Percentiles rank a stretch among this genome's conserved stretches.
These are phyloP conservation scores for Acanthococcus lagerstroemiae DNA, from an alignment of 2,888 invertebrate species.

Conservation along the genomic window DNA sequence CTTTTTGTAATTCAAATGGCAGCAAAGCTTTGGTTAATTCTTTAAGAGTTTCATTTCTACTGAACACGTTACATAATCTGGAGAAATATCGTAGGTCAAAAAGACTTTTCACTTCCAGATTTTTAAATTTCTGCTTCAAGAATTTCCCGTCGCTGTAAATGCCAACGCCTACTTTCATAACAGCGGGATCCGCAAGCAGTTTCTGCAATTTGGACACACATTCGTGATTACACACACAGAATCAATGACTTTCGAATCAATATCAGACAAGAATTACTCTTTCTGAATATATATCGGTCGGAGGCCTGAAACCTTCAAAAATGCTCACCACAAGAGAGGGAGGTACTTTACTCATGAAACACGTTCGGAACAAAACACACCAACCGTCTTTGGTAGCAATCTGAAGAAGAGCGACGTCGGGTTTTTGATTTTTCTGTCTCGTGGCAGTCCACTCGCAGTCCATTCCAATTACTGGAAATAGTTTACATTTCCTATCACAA, in stretches of 20 bases:
- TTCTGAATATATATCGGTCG: not conserved
- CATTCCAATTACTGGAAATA: constrained; percentile 16
- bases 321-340: not conserved
- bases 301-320: not conserved
- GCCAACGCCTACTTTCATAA: constrained; percentile 23
- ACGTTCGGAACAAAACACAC: constrained; percentile 17
- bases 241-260: no score
- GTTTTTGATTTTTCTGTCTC: constrained; percentile 12
- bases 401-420: constrained; percentile 18
- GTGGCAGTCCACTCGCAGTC: constrained; percentile 20
- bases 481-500: constrained; percentile 2
- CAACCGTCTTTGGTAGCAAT: constrained; percentile 14
- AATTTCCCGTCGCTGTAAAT: constrained; percentile 8
- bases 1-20: constrained; percentile 11
- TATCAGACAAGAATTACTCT: not conserved
- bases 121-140: constrained; percentile 5
- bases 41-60: constrained; percentile 8
- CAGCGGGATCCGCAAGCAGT: constrained; percentile 4
- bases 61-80: constrained; percentile 19
- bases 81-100: constrained; percentile 15
- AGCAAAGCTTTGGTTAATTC: constrained; percentile 14
- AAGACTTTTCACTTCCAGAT: not conserved
- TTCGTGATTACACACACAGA: no score
- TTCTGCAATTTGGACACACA: constrained; percentile 2
- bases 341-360: constrained; percentile 15